Conservation (phyloP, 1,140 invertebrate genomes). For the Samia ricini region DNA sequence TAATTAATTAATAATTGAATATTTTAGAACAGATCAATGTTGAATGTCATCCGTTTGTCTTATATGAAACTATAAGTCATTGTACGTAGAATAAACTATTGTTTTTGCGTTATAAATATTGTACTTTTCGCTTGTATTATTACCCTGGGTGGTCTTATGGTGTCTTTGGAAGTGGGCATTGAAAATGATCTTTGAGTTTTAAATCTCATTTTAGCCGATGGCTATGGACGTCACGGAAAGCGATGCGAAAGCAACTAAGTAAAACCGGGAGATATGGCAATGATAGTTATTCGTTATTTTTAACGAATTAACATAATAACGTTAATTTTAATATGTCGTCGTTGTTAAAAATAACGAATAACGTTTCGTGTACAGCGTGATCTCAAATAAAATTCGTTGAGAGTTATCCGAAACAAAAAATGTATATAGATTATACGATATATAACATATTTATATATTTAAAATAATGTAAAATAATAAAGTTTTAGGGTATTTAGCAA, state of each 20-base stretch:
- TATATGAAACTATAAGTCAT: too few species aligned
- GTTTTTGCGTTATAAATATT: neutral
- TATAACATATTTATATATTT: neutral
- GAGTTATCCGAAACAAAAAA: neutral
- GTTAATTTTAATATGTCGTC: too few species aligned
- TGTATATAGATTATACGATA: neutral
- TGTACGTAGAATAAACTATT: too few species aligned
- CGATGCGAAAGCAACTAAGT: conserved; percentile 27
- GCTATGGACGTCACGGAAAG: conserved; percentile 39
- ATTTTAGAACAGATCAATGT: too few species aligned
- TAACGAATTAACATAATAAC: too few species aligned
- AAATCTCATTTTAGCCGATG: conserved; percentile 87
- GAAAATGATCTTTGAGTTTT: conserved; percentile 95
- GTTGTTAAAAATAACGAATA: too few species aligned
- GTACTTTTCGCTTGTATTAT: conserved; percentile 14
- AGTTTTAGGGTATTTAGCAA: too few species aligned
- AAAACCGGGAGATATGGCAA: neutral
- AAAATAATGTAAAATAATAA: neutral
- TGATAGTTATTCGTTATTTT: conserved; percentile 7
- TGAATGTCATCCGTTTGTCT: too few species aligned
- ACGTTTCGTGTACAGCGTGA: neutral
- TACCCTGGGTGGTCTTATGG: conserved; percentile 77
- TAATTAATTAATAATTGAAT: too few species aligned
- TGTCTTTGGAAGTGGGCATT: conserved; percentile 89
- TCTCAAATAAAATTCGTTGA: neutral